Conservation (phyloP, 2,113 vertebrate species). For the Atherinomorus stipes region DNA sequence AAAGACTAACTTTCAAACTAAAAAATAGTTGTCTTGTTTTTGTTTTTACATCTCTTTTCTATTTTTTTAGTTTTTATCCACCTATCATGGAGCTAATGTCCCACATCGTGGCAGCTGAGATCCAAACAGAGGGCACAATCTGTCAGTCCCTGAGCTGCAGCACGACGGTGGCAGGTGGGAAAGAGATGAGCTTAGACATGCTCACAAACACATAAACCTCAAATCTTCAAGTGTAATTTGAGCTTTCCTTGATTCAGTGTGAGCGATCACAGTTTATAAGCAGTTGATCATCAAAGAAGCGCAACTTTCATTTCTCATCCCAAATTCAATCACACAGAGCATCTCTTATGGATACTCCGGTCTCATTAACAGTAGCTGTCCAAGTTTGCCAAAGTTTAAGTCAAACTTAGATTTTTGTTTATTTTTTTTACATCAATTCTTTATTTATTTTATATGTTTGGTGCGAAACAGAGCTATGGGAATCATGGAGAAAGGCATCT, state of each 20-base stretch:
- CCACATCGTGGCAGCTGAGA: constrained; percentile 46
- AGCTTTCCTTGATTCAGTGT: constrained; percentile 2
- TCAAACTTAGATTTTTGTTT: constrained; percentile 1
- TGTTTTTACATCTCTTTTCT: neutral
- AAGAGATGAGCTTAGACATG: constrained; percentile 40
- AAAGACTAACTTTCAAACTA: constrained; percentile 5
- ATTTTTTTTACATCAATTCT: neutral
- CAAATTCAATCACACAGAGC: constrained; percentile 35
- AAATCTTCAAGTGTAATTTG: constrained; percentile 5
- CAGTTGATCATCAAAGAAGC: constrained; percentile 42
- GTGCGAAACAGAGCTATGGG: constrained; percentile 51
- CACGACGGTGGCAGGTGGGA: constrained; percentile 62
- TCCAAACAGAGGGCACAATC: constrained; percentile 69
- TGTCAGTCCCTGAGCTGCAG: constrained; percentile 68
- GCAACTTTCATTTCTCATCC: constrained; percentile 26
- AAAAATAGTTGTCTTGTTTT: constrained; percentile 1
- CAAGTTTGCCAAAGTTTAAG: constrained; percentile 30
- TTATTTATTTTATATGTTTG: neutral
- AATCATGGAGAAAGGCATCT: constrained; percentile 33
- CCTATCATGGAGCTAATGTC: constrained; percentile 73
- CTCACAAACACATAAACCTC: constrained; percentile 27
- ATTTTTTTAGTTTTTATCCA: constrained; percentile 13
- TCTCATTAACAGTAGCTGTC: constrained; percentile 31
- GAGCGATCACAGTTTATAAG: constrained; percentile 40
- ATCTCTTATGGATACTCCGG: constrained; percentile 38